A percentile compares a stretch with the other conserved stretches of the same genome.
phyloP scores from a whole-genome alignment of 2,888 invertebrate genomes.

The Torymus texanus region DNA sequence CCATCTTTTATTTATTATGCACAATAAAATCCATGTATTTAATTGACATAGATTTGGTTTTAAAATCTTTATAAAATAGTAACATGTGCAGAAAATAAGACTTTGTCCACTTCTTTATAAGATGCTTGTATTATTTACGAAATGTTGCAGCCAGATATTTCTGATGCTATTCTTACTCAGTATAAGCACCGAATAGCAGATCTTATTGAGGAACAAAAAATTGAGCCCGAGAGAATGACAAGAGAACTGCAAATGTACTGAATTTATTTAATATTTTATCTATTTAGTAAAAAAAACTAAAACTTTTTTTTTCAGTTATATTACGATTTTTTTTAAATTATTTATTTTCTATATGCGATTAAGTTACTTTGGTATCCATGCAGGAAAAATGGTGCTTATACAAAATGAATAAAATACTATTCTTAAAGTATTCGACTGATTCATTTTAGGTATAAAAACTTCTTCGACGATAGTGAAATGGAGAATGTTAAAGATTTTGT shows the following conservation, averaged over 20 bases:
- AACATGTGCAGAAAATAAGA: slow-evolving; percentile 22
- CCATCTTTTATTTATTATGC: no score
- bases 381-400: no score
- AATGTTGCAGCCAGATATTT: slow-evolving; percentile 83
- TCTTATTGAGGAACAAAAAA: slow-evolving; percentile 82
- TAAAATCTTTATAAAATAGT: neutral
- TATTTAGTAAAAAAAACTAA: no score
- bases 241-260: slow-evolving; percentile 78
- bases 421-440: neutral
- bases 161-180: slow-evolving; percentile 80
- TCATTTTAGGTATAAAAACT: slow-evolving; percentile 62
- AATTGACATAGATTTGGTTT: no score
- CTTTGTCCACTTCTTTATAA: neutral
- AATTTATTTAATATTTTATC: slow-evolving; percentile 3
- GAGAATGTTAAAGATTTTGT: slow-evolving; percentile 80
- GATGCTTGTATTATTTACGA: neutral
- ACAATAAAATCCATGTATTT: no score
- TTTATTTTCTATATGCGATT: no score
- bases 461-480: slow-evolving; percentile 67
- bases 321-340: no score
- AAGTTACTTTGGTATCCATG: no score
- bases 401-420: no score
- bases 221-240: slow-evolving; percentile 83
- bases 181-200: slow-evolving; percentile 81
- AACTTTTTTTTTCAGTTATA: no score